phyloP scores from a whole-genome alignment of 2,113 vertebrate genomes.

The Entomyzon cyanotis region DNA sequence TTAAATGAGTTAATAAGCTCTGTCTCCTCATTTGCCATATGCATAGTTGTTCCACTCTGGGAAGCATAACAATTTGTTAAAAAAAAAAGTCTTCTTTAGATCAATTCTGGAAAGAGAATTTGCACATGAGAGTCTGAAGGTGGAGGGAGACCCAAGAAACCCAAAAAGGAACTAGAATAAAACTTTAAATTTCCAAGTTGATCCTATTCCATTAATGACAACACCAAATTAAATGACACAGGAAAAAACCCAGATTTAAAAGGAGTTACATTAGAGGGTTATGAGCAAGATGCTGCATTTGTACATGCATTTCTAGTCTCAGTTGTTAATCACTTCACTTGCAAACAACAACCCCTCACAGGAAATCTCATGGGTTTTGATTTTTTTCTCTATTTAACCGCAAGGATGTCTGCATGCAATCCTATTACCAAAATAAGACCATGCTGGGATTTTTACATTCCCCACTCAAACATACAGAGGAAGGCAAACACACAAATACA shows the following conservation, averaged over 20 bases:
- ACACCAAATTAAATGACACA: background rate
- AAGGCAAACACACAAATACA: background rate
- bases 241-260: background rate
- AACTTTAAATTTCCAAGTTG: background rate
- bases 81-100: background rate
- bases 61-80: background rate
- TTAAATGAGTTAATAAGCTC: background rate
- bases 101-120: background rate
- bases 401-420: background rate
- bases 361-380: background rate
- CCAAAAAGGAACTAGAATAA: background rate
- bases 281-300: background rate
- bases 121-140: background rate
- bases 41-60: background rate
- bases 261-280: background rate
- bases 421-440: background rate
- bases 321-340: background rate
- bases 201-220: background rate
- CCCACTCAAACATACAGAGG: background rate
- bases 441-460: background rate
- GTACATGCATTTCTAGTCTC: background rate
- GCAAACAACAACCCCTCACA: background rate
- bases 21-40: background rate
- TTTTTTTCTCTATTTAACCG: background rate
- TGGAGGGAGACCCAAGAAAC: background rate